Evolutionary conservation across 2,797 vertebrate species (phyloP).

Genomic region (Leptodactylus fallax): DNA sequence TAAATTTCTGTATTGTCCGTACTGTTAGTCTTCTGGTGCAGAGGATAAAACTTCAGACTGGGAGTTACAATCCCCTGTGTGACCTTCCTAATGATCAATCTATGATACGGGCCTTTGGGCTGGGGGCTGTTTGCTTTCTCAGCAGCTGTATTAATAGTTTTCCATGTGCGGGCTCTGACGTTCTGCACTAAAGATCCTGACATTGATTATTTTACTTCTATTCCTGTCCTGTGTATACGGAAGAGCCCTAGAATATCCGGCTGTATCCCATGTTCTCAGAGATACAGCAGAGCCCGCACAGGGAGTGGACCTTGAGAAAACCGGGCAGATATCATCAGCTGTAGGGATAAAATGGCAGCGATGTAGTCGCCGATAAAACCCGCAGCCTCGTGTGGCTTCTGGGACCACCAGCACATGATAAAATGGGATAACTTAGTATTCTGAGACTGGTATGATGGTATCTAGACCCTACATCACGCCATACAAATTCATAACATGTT

Average conservation of each 20-base stretch:
- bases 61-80: no score
- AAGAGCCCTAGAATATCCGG: background rate
- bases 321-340: background rate
- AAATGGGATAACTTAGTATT: no score
- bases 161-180: conserved; percentile 27
- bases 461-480: no score
- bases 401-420: no score
- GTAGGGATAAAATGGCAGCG: no score
- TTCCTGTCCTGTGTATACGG: conserved; percentile 43
- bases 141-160: conserved; percentile 34
- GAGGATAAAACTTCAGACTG: no score
- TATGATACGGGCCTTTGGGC: background rate
- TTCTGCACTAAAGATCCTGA: conserved; percentile 38
- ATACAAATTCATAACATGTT: no score
- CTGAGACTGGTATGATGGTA: no score
- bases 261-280: background rate
- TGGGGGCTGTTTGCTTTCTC: conserved; percentile 30
- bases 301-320: background rate
- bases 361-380: no score
- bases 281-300: background rate
- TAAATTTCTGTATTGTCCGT: background rate
- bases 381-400: no score
- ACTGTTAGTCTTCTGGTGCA: no score
- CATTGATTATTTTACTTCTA: conserved; percentile 37
- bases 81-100: conserved; percentile 13